These are phyloP conservation scores for Poeciliopsis occidentalis DNA, from an alignment of 2,113 vertebrate genomes.

Conservation along the genomic window DNA sequence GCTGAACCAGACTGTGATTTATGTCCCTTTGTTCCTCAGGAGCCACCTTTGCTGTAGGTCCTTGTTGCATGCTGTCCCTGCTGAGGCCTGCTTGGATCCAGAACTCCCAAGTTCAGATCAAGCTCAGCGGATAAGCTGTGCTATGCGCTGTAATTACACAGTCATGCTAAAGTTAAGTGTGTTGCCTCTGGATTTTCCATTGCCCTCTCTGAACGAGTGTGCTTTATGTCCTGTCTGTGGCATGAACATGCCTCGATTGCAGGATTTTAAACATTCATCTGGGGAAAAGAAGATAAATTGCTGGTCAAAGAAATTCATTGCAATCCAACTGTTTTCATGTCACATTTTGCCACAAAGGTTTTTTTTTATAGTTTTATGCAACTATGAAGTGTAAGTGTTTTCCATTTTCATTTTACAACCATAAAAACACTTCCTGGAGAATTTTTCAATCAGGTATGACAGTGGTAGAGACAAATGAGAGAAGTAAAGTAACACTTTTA, in stretches of 20 bases:
- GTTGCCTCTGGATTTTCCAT: conserved; percentile 28
- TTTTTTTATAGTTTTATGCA: too few species aligned
- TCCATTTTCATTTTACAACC: too few species aligned
- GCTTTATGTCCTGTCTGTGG: conserved; percentile 20
- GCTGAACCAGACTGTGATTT: background rate
- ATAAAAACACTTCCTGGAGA: too few species aligned
- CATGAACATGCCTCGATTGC: conserved; percentile 7
- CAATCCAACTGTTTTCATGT: too few species aligned
- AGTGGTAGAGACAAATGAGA: background rate
- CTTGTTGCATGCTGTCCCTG: background rate
- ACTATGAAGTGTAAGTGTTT: too few species aligned
- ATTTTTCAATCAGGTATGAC: too few species aligned
- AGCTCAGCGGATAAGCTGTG: conserved; percentile 34
- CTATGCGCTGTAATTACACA: conserved; percentile 47
- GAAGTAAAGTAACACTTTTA: too few species aligned
- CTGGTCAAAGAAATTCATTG: too few species aligned
- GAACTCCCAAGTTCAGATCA: conserved; percentile 19
- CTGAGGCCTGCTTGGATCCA: background rate
- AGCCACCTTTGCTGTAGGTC: background rate
- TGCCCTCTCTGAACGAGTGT: conserved; percentile 30
- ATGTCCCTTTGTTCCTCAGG: too few species aligned
- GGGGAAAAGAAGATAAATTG: too few species aligned
- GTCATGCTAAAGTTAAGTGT: conserved; percentile 32
- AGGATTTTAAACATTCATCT: too few species aligned
- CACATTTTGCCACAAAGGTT: too few species aligned